Percentiles rank a stretch among this genome's conserved stretches.
phyloP scores from a whole-genome alignment of 1,140 invertebrate species.

The Dreissena polymorpha region DNA sequence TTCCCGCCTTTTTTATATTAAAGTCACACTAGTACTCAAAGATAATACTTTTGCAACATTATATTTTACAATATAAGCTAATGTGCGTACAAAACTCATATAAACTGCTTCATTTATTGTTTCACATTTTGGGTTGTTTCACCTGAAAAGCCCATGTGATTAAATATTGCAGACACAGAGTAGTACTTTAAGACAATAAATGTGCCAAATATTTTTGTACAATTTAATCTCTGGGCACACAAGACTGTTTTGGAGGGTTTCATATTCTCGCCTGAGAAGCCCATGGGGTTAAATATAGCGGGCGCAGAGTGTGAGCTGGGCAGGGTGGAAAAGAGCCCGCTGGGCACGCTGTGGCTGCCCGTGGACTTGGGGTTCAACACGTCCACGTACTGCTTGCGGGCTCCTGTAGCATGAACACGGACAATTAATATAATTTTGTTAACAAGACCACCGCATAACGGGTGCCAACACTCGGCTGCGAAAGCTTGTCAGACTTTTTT shows the following conservation, averaged over 20 bases:
- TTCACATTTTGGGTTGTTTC: too few relatives aligned
- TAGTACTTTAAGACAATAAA: background rate
- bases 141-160: too few relatives aligned
- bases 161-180: background rate
- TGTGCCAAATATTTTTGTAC: background rate
- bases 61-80: background rate
- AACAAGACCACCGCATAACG: too few relatives aligned
- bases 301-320: constrained; percentile 53
- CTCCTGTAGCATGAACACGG: constrained; percentile 79
- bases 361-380: constrained; percentile 86
- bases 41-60: too few relatives aligned
- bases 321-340: constrained; percentile 69
- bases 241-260: too few relatives aligned
- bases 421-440: too few relatives aligned
- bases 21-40: too few relatives aligned
- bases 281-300: constrained; percentile 50
- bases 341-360: constrained; percentile 69
- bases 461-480: too few relatives aligned
- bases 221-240: background rate
- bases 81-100: too few relatives aligned
- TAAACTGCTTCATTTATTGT: too few relatives aligned
- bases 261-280: background rate
- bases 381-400: constrained; percentile 91
- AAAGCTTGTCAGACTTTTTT: too few relatives aligned
- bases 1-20: too few relatives aligned